Base-by-base conservation (phyloP, 2,797 vertebrate species). In the Crax fasciolata region DNA sequence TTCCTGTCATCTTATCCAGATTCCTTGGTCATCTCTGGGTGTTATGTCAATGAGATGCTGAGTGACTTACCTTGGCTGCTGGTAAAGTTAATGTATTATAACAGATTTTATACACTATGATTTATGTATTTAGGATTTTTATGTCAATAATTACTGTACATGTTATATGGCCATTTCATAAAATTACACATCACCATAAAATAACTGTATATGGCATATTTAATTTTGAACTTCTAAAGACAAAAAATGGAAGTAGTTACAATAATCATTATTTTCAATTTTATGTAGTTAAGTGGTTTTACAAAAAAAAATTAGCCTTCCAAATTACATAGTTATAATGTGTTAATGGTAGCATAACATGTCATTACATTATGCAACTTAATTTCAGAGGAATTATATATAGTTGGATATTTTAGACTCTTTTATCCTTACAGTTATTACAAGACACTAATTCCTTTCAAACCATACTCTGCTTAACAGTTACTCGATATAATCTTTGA, bases 271-370 rank as follows among this genome's bases (percentile, higher is more conserved):
- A 98, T 98, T 98, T 98, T 98, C 97, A 97, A 97, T 98, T 98
- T 98, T 98, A 98, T 98, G 97, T 97, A 98, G 97, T 97, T 98
- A 98, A 98, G 98, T 98, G 98, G 97, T 98, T 98, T 97, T 97
- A 98, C 96, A 96, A 95, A 97, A 98, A 94, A 97, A 97, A 97
- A 98, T 97, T 97, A 97, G 96, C 97, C 96, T 98, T 98, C 96
- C 97, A 98, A 98, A 98, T 98, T 98, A 96, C 97, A 98, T 92
- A 98, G 97, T 96, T 98, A 97, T 97, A 98, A 98, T 96, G 97
- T 81, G 55, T 98, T 98, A 98, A 98, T 98, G 98, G 97, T 96
- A 97, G 97, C 98, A 98, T 98, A 98, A 98, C 89, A 94, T 98
- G 97, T 97, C 98, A 98, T 98, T 98, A 98, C 94, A 97, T 98